Evolutionary conservation across 2,113 vertebrate genomes (phyloP), one percentile per base, ranked within the genome.

Genomic region (Dicrurus megarhynchus): DNA sequence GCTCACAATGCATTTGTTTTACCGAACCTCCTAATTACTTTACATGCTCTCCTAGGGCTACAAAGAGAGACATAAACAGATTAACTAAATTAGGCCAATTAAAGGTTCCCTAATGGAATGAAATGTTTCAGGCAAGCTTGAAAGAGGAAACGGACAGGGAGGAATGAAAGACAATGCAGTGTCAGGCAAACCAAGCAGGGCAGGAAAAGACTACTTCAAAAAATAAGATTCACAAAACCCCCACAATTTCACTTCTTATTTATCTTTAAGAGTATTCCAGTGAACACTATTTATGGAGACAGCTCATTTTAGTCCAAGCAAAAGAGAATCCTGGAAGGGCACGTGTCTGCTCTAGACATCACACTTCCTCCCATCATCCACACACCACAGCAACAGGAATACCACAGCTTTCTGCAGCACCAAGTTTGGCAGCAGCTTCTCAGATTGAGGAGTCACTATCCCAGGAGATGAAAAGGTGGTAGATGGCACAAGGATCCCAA

Each of bases 31-130:
- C 93, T 97, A 97, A 97, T 97, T 97, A 90, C 94, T 94, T 97
- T 96, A 97, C 95, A 94, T 80, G 87, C 94, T 97, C 96, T 97
- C 97, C 92, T 90, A 69, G 95, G 96, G 95, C 91, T 94, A 96
- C 97, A 94, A 94, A 96, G 96, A 95, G 73, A 97, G 92, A 94
- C 96, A 96, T 94, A 97, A 97, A 97, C 96, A 95, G 96, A 96
- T 97, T 97, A 97, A 93, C 90, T 97, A 96, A 97, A 97, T 97
- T 96, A 97, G 97, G 87, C 96, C 96, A 97, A 97, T 97, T 97
- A 97, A 96, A 96, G 96, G 94, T 95, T 97, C 97, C 94, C 95
- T 97, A 97, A 97, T 97, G 97, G 95, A 96, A 97, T 97, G 89
- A 97, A 97, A 97, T 76, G 93, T 96, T 97, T 89, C 95, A 97